These are phyloP conservation scores for Aurelia sp. DNA, from an alignment of 30 jellyfish, hydroid and myxozoan species.

Conservation along the genomic window DNA sequence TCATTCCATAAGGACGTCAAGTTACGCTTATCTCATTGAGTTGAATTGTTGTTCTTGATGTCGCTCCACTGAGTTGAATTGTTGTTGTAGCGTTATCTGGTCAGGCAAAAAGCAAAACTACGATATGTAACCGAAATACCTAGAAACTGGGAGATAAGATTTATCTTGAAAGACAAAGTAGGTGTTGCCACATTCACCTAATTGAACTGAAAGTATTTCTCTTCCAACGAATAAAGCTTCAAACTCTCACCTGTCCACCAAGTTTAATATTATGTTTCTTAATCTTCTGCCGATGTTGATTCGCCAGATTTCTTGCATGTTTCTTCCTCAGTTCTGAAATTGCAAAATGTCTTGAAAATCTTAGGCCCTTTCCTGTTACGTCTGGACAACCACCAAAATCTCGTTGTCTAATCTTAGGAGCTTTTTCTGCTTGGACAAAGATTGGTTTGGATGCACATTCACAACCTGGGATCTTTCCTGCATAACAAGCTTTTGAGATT, in stretches of 20 bases:
- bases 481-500: constrained; percentile 82
- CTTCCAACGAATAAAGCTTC: too few relatives aligned
- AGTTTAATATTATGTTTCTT: constrained; percentile 83
- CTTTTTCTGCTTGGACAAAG: constrained; percentile 64
- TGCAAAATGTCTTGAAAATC: constrained; percentile 80
- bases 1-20: too few relatives aligned
- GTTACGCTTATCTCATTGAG: too few relatives aligned
- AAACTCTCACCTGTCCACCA: constrained; percentile 80
- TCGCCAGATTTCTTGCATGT: constrained; percentile 48
- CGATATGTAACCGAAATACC: too few relatives aligned
- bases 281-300: constrained; percentile 59
- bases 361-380: constrained; percentile 57
- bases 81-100: too few relatives aligned
- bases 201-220: too few relatives aligned
- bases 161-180: too few relatives aligned
- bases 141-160: too few relatives aligned
- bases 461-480: constrained; percentile 89
- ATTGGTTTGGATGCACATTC: constrained; percentile 75
- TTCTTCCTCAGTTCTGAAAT: constrained; percentile 79
- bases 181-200: too few relatives aligned
- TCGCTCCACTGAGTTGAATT: too few relatives aligned
- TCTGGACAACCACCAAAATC: constrained; percentile 91
- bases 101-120: too few relatives aligned
- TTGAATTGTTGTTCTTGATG: too few relatives aligned
- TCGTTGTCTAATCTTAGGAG: constrained; percentile 51